A percentile compares a stretch with the other conserved stretches of the same genome.
Evolutionary conservation across 2,113 vertebrate genomes (phyloP).

Genomic region (Rhinopomastus cyanomelas): DNA sequence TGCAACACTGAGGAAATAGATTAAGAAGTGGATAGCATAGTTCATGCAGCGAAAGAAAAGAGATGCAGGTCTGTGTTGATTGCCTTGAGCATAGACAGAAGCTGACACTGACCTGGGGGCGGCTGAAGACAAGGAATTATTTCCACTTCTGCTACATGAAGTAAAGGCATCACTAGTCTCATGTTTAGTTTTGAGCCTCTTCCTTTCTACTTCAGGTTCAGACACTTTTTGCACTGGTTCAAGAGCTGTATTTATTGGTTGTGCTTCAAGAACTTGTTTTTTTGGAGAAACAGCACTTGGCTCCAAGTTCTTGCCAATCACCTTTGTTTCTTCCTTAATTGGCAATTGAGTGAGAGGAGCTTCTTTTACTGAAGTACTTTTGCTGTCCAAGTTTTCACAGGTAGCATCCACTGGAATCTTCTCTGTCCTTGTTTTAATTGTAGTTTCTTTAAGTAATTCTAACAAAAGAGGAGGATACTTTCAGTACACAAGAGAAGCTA

Average conservation of each 20-base stretch:
- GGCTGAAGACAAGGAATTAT: background rate
- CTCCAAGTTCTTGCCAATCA: background rate
- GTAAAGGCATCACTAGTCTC: slow-evolving; percentile 21
- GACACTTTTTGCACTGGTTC: background rate
- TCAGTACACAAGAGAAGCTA: background rate
- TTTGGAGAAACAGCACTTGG: background rate
- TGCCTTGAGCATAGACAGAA: slow-evolving; percentile 56
- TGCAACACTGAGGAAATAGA: slow-evolving; percentile 76
- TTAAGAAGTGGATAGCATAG: slow-evolving; percentile 69
- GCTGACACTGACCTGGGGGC: slow-evolving; percentile 82
- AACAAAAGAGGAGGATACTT: background rate
- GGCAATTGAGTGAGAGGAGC: background rate
- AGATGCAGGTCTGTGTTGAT: slow-evolving; percentile 64
- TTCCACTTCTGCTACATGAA: slow-evolving; percentile 36
- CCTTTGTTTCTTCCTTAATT: slow-evolving; percentile 11
- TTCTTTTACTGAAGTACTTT: background rate
- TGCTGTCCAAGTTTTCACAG: slow-evolving; percentile 12
- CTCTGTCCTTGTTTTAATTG: slow-evolving; percentile 80
- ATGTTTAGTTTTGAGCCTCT: slow-evolving; percentile 77
- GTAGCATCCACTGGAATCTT: slow-evolving; percentile 74
- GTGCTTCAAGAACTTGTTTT: background rate
- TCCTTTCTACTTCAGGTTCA: slow-evolving; percentile 61
- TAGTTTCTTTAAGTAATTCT: slow-evolving; percentile 74
- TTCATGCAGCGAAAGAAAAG: slow-evolving; percentile 75
- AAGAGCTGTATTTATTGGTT: background rate